These are phyloP conservation scores for Lordiphosa mommai DNA, from an alignment of 1,140 invertebrate genomes.

Conservation along the genomic window DNA sequence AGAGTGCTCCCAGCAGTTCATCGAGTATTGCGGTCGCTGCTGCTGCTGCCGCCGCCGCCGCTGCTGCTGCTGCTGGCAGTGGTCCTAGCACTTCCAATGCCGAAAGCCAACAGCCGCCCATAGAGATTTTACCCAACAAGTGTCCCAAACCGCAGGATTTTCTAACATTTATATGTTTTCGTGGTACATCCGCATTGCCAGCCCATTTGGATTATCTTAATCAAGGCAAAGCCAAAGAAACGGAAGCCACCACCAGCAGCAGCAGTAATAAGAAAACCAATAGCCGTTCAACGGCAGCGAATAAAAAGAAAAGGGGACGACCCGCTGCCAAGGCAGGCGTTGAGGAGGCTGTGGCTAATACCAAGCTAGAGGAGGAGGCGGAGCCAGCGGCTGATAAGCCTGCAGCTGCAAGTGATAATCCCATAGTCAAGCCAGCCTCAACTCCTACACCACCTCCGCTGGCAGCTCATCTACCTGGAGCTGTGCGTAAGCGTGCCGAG, in stretches of 20 bases:
- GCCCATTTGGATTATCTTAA: slow-evolving; percentile 89
- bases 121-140: slow-evolving; percentile 84
- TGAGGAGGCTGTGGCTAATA: slow-evolving; percentile 1
- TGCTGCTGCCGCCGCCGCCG: slow-evolving; percentile 38
- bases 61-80: slow-evolving; percentile 80
- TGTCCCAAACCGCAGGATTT: slow-evolving; percentile 94
- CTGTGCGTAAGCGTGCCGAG: slow-evolving; percentile 81
- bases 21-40: slow-evolving; percentile 30
- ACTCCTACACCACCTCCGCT: neutral
- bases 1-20: slow-evolving; percentile 80
- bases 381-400: slow-evolving; percentile 8
- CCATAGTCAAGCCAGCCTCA: neutral
- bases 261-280: slow-evolving; percentile 36
- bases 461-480: slow-evolving; percentile 80
- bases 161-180: slow-evolving; percentile 92
- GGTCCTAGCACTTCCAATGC: slow-evolving; percentile 80
- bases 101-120: slow-evolving; percentile 79
- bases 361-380: slow-evolving; percentile 14
- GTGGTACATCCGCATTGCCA: slow-evolving; percentile 88
- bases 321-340: slow-evolving; percentile 43
- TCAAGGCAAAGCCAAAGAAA: slow-evolving; percentile 67
- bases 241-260: slow-evolving; percentile 34
- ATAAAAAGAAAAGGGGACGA: slow-evolving; percentile 62
- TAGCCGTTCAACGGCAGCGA: slow-evolving; percentile 14
- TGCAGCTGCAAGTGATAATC: slow-evolving; percentile 47